Evolutionary conservation across 2,888 invertebrate genomes (phyloP), one percentile per base, ranked within the genome.

Genomic region (Penaeus monodon): DNA sequence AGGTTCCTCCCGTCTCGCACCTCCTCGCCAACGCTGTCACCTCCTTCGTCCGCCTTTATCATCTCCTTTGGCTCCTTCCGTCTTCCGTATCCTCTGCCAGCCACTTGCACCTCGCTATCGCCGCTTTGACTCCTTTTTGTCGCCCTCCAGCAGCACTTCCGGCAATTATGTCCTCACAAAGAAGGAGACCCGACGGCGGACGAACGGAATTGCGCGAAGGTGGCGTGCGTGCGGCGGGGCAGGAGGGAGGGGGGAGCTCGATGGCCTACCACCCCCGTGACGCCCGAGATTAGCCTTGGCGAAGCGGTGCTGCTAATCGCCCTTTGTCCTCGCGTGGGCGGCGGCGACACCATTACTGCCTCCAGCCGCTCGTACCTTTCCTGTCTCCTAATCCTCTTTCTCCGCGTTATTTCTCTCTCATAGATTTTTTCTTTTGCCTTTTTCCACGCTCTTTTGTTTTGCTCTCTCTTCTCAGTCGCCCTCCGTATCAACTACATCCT

Each of bases 261-360:
- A 57, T 57, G 17, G 57, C 57, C 57, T 57, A 57, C 57, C 57
- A 57, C 57, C 57, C 57, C 57, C 57, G 57, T 57, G 57, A 20
- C 57, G 57, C 57, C 57, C 57, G 57, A 57, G 57, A 57, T 57
- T 57, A 57, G 57, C 57, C 57, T 57, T 57, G 57, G 57, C 57
- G 57, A 57, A 57, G 57, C 57, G 57, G 57, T 1, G 10, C 57
- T 57, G 57, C 57, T 57, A 57, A 57, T 83, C 74, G 38, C 74
- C 68, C 82, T 74, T 68, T 63, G 74, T 74, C 63, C 57, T 44
- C 33, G 70, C 70, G 57, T 57, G 57, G 57, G 57, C 57, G 57
- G 57, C 57, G 17, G 29, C 66, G n/a, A n/a, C 29, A 29, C 29
- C 38, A 22, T 33, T 65, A 27, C 64, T 57, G 63, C 65, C 29